Percentiles rank a stretch among this genome's conserved stretches.
Conservation (phyloP, 2,113 vertebrate species). For the Odocoileus hemionus region DNA sequence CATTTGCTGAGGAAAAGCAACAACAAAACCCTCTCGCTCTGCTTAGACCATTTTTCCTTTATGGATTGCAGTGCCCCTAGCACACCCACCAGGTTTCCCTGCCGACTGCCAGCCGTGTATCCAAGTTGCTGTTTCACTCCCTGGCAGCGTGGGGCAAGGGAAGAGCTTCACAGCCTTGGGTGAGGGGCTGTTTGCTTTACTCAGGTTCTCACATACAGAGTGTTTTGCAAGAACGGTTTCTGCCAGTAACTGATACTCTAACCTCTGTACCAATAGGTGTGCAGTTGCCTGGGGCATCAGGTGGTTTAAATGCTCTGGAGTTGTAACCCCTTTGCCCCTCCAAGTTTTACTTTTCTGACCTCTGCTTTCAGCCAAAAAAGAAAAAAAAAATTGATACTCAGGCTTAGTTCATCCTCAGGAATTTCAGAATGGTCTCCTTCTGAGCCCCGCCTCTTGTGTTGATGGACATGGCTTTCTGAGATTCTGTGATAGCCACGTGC, state of each 20-base stretch:
- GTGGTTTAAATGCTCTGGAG: background rate
- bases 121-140: background rate
- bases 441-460: background rate
- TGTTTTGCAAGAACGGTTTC: background rate
- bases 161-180: background rate
- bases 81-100: background rate
- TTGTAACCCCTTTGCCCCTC: background rate
- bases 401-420: background rate
- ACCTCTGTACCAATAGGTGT: background rate
- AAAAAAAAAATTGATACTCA: background rate
- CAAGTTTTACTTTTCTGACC: background rate
- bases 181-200: background rate
- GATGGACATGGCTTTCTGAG: background rate
- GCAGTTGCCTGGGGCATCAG: background rate
- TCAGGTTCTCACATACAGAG: background rate
- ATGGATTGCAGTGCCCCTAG: background rate
- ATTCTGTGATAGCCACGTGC: background rate
- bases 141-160: background rate
- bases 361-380: background rate
- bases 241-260: background rate
- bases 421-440: background rate
- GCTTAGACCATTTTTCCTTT: background rate
- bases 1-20: constrained; percentile 30
- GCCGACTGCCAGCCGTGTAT: background rate
- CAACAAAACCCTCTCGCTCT: background rate